A percentile compares a stretch with the other conserved stretches of the same genome.
phyloP scores from a whole-genome alignment of 2,888 invertebrate genomes.

The Cheiracanthium punctorium region DNA sequence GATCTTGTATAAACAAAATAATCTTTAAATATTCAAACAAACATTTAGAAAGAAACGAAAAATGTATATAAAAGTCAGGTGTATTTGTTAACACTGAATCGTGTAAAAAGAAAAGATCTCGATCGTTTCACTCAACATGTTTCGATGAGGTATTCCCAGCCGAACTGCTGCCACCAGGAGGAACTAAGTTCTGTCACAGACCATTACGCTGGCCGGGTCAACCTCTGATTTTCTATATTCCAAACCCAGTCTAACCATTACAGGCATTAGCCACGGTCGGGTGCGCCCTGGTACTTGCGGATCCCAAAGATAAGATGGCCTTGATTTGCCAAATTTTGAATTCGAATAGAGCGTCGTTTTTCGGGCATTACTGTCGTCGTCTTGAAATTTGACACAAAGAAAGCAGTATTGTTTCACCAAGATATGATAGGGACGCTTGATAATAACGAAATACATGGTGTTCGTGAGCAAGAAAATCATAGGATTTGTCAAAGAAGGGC shows the following conservation, averaged over 20 bases:
- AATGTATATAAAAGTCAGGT: no score
- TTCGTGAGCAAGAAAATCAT: no score
- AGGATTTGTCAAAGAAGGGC: no score
- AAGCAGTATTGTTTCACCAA: no score
- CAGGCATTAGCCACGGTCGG: slow-evolving; percentile 50
- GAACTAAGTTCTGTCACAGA: slow-evolving; percentile 36
- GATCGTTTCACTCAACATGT: neutral
- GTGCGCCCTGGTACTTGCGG: neutral
- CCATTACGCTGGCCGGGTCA: slow-evolving; percentile 62
- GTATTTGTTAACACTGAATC: no score
- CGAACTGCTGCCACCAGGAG: neutral
- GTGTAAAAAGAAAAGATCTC: no score
- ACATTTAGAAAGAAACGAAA: no score
- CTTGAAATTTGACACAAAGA: no score
- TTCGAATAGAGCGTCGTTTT: neutral
- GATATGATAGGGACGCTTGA: no score
- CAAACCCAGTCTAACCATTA: slow-evolving; percentile 47
- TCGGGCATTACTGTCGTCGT: neutral
- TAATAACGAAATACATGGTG: no score
- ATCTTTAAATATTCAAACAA: no score
- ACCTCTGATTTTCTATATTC: slow-evolving; percentile 51
- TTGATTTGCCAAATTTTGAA: slow-evolving; percentile 2
- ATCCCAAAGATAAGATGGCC: neutral
- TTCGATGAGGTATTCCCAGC: slow-evolving; percentile 8
- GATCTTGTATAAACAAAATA: no score